Evolutionary conservation across 2,888 invertebrate species (phyloP), one percentile per base, ranked within the genome.

Genomic region (Hydropsyche betteni): DNA sequence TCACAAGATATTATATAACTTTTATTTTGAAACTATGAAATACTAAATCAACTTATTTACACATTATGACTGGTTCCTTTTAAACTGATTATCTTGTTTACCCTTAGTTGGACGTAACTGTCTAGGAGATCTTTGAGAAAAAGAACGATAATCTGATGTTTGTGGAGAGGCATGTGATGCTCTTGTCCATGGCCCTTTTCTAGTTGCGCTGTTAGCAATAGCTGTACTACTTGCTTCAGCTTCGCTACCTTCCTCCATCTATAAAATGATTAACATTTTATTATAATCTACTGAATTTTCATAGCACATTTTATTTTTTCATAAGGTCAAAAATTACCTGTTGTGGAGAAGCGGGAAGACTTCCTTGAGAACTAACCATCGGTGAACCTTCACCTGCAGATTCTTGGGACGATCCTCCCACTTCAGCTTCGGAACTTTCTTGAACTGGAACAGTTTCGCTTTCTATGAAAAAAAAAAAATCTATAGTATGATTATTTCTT

Each of bases 241-340:
- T 84, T 94, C 94, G 71, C 94, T 90, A 5, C 92, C 94, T 82
- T 94, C 94, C 83, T 94, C 93, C 6, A 82, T 82, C 83, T 86
- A 44, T 84, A 82, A 75, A 85, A 58, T 2, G 72, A 55, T 38
- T 38, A 36, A 16, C 34, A 24, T 10, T 36, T 61, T 8, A 10
- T 52, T 38, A 10, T 51, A 34, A 61, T 55, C 6, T 55, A 55
- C 14, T 55, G 14, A 12, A 38, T 44, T 44, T 36, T 61, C 10
- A 61, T 16, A 50, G 1, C 6, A 14, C 38, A 24, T 24, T 24
- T 24, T 24, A 24, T 24, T 24, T 24, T 24, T 24, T 24, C 24
- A 24, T 50, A 12, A 8, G 38, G 14, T n/a, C 0, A 74, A 55
- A 36, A 34, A 52, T 36, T 51, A 86, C 86, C 83, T 86, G 86